Evolutionary conservation across 2,113 vertebrate genomes (phyloP).

Genomic region (Spheniscus mendiculus): DNA sequence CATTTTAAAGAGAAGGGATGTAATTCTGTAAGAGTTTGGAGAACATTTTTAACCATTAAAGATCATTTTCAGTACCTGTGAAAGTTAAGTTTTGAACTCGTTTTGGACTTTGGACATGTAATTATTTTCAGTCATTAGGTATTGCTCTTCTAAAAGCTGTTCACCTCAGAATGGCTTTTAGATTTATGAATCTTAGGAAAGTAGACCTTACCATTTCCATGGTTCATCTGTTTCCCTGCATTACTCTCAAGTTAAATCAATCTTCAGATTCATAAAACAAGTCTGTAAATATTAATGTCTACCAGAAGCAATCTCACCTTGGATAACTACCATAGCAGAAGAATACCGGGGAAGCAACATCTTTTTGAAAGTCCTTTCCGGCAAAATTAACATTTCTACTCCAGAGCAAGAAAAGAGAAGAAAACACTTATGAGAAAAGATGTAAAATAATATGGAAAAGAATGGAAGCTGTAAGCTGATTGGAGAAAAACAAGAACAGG

Average conservation of each 20-base stretch:
- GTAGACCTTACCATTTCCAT: neutral
- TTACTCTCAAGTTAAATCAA: neutral
- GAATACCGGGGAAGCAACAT: neutral
- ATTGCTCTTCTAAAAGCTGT: neutral
- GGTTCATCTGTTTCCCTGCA: neutral
- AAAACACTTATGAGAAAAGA: neutral
- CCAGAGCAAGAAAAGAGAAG: neutral
- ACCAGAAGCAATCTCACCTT: neutral
- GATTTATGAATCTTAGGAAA: neutral
- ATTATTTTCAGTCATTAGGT: neutral
- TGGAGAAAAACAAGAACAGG: neutral
- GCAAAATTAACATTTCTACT: neutral
- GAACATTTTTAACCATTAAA: neutral
- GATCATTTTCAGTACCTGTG: neutral
- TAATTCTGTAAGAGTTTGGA: neutral
- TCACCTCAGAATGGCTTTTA: neutral
- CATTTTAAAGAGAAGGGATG: neutral
- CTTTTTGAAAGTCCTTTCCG: neutral
- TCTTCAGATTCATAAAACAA: neutral
- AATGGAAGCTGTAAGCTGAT: accelerated
- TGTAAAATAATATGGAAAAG: neutral
- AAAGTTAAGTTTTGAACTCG: neutral
- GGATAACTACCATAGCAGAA: neutral
- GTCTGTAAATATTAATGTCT: constrained; percentile 13
- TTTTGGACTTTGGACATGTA: neutral